Evolutionary conservation across 1,140 invertebrate genomes (phyloP).

Genomic region (Fopius arisanus): DNA sequence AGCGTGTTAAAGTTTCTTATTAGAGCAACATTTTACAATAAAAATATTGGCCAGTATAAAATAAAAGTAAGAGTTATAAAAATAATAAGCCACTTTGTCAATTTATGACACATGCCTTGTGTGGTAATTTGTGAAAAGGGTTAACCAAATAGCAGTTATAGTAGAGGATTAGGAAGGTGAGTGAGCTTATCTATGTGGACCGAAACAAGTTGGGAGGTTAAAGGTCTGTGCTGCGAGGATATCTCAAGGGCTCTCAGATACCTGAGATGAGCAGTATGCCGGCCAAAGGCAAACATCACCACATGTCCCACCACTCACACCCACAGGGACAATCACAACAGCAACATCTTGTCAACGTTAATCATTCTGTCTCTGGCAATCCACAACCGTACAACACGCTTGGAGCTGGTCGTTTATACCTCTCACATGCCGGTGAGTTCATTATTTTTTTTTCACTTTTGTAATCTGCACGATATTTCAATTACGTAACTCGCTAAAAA

Average conservation of each 20-base stretch:
- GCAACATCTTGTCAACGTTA: conserved; percentile 42
- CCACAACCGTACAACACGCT: conserved; percentile 49
- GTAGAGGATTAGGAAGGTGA: conserved; percentile 16
- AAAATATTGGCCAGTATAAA: no score
- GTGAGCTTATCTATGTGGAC: conserved; percentile 51
- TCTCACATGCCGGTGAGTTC: conserved; percentile 50
- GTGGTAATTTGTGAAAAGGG: neutral
- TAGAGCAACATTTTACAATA: no score
- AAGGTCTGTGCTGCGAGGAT: conserved; percentile 45
- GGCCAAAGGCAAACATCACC: conserved; percentile 54
- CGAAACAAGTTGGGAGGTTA: conserved; percentile 42
- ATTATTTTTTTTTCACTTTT: neutral
- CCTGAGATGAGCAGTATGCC: conserved; percentile 54
- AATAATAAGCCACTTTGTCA: no score
- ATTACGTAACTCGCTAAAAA: no score
- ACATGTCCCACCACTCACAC: conserved; percentile 42
- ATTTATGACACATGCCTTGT: neutral
- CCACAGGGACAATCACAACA: conserved; percentile 36
- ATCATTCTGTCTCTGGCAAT: conserved; percentile 44
- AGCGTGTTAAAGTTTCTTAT: no score
- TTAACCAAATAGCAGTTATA: neutral
- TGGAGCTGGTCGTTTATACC: conserved; percentile 43
- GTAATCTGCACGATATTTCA: neutral
- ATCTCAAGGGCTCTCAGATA: conserved; percentile 43
- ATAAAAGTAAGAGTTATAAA: no score